Evolutionary conservation across 2,797 vertebrate genomes (phyloP).

Genomic region (Acanthiza pusilla): DNA sequence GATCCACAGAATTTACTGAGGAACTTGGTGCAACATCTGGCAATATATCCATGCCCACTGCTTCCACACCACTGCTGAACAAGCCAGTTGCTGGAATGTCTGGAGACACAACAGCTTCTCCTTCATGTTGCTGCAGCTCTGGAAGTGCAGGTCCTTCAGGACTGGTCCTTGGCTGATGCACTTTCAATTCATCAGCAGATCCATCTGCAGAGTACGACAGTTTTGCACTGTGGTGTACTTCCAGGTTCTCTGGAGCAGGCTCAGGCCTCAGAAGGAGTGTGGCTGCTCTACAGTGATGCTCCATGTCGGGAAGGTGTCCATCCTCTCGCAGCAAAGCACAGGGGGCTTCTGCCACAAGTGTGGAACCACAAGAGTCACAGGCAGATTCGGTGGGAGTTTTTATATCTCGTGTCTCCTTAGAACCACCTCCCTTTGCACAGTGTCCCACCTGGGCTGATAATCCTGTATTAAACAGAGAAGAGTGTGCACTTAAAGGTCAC

Average conservation of each 20-base stretch:
- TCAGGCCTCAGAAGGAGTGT: background rate
- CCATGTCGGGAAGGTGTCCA: background rate
- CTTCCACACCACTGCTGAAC: background rate
- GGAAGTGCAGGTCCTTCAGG: background rate
- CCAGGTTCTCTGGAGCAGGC: background rate
- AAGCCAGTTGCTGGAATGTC: background rate
- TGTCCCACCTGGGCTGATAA: background rate
- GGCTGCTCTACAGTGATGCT: background rate
- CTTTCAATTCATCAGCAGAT: background rate
- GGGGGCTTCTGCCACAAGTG: background rate
- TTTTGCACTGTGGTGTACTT: background rate
- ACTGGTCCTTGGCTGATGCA: background rate
- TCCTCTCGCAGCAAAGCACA: conserved; percentile 38
- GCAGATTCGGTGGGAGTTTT: background rate
- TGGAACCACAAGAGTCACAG: background rate
- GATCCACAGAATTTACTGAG: background rate
- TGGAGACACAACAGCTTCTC: background rate
- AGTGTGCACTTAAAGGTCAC: background rate
- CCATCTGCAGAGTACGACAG: background rate
- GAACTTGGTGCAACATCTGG: background rate
- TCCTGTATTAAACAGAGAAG: conserved; percentile 43
- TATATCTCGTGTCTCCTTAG: background rate
- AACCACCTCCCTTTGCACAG: background rate
- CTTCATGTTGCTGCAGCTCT: background rate
- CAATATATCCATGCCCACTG: background rate